phyloP scores from a whole-genome alignment of 2,888 invertebrate species.

The Eledone cirrhosa region DNA sequence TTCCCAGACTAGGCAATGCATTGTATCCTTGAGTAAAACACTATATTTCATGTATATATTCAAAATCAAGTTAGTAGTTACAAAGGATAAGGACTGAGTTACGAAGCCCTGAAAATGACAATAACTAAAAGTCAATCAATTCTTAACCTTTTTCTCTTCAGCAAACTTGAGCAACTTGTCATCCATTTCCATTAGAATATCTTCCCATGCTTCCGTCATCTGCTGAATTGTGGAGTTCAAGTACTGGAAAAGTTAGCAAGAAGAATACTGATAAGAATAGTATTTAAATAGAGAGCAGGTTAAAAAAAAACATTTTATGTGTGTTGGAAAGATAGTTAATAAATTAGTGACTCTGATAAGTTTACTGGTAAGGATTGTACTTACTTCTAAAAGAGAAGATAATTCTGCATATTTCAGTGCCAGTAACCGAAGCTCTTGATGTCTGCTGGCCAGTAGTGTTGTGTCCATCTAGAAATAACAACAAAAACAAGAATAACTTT shows the following conservation, averaged over 20 bases:
- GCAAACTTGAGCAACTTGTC: conserved; percentile 90
- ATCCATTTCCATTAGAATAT: conserved; percentile 91
- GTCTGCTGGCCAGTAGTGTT: conserved; percentile 74
- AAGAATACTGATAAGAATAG: not conserved
- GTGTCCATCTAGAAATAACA: conserved; percentile 63
- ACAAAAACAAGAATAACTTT: too few species aligned
- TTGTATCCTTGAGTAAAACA: too few species aligned
- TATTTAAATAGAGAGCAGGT: too few species aligned
- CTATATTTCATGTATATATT: too few species aligned
- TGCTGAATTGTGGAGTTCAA: conserved; percentile 65
- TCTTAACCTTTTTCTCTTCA: conserved; percentile 67
- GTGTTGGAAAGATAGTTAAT: not conserved
- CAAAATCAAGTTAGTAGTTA: too few species aligned
- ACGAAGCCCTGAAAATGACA: too few species aligned
- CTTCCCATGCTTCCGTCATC: conserved; percentile 87
- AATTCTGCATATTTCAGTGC: conserved; percentile 81
- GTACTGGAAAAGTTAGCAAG: conserved; percentile 46
- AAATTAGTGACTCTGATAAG: not conserved
- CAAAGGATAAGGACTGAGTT: too few species aligned
- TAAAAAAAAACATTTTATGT: not conserved
- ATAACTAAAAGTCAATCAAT: not conserved
- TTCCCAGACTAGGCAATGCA: too few species aligned
- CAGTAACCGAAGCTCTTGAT: conserved; percentile 76
- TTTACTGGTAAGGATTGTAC: conserved; percentile 28
- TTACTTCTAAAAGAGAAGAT: conserved; percentile 72